These are phyloP conservation scores for Pongo pygmaeus DNA, from an alignment of 2,113 vertebrate species.

Conservation along the genomic window DNA sequence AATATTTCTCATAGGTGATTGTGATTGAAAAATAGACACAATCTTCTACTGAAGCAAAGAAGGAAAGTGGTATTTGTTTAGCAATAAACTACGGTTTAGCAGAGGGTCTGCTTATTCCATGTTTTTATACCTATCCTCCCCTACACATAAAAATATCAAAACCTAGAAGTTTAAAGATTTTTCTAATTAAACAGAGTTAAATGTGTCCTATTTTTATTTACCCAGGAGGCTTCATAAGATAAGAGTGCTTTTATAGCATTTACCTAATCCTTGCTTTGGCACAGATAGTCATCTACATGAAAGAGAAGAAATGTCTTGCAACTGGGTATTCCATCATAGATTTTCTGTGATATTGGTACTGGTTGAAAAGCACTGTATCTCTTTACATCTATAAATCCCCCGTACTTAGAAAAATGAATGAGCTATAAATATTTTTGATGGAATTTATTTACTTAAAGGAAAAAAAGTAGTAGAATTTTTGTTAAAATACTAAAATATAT, in stretches of 20 bases:
- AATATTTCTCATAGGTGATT: not conserved
- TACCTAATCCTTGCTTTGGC: slow-evolving; percentile 1
- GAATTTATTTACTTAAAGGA: not conserved
- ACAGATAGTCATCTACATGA: not conserved
- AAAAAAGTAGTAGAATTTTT: not conserved
- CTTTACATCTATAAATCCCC: not conserved
- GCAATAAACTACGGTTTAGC: not conserved
- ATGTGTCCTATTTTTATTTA: slow-evolving; percentile 7
- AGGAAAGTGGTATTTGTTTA: slow-evolving; percentile 15
- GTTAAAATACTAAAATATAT: not conserved
- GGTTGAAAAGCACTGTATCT: not conserved
- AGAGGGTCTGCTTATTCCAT: not conserved
- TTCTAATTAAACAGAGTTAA: not conserved
- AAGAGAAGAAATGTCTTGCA: not conserved
- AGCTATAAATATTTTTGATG: not conserved
- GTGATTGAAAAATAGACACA: not conserved
- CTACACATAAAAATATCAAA: not conserved
- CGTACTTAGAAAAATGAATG: not conserved
- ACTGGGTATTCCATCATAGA: not conserved
- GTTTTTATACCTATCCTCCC: not conserved
- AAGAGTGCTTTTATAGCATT: slow-evolving; percentile 12
- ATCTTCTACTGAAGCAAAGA: not conserved
- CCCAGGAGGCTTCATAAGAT: not conserved
- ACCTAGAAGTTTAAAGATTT: not conserved
- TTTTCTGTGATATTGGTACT: not conserved